These are phyloP conservation scores for Phainopepla nitens DNA, from an alignment of 2,113 vertebrate genomes.

Conservation along the genomic window DNA sequence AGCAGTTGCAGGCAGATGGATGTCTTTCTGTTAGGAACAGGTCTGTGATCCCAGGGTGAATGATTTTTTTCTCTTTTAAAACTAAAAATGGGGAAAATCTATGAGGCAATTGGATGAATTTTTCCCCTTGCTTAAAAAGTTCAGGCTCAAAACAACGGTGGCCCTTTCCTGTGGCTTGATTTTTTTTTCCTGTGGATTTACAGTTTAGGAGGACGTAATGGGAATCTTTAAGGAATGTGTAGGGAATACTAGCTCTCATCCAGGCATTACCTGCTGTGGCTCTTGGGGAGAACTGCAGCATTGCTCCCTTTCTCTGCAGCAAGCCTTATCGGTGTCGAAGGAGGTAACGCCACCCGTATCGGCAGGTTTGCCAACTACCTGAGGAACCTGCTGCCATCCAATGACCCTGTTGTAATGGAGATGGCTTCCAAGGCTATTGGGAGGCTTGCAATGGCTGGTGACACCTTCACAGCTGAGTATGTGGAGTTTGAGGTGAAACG, in stretches of 20 bases:
- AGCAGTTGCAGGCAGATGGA: background rate
- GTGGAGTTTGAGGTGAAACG: constrained; percentile 99
- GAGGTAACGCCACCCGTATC: constrained; percentile 93
- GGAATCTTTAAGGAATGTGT: background rate
- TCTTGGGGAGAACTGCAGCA: background rate
- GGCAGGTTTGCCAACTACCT: constrained; percentile 97
- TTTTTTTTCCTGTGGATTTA: background rate
- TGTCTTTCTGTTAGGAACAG: background rate
- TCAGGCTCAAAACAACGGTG: background rate
- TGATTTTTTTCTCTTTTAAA: background rate
- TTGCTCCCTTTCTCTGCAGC: constrained; percentile 73
- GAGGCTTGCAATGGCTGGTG: constrained; percentile 94
- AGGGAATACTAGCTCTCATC: background rate
- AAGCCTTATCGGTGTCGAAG: constrained; percentile 96
- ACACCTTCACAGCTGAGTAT: constrained; percentile 97
- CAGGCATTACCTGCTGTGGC: background rate
- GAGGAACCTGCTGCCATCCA: constrained; percentile 94
- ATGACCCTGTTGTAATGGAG: constrained; percentile 95
- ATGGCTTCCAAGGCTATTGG: constrained; percentile 99
- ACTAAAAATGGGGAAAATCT: background rate
- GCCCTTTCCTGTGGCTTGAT: background rate
- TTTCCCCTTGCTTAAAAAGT: background rate
- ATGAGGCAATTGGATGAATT: background rate
- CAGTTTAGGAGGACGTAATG: background rate
- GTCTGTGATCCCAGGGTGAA: background rate